Evolutionary conservation across 2,797 vertebrate species (phyloP).

Genomic region (Poeciliopsis gracilis): DNA sequence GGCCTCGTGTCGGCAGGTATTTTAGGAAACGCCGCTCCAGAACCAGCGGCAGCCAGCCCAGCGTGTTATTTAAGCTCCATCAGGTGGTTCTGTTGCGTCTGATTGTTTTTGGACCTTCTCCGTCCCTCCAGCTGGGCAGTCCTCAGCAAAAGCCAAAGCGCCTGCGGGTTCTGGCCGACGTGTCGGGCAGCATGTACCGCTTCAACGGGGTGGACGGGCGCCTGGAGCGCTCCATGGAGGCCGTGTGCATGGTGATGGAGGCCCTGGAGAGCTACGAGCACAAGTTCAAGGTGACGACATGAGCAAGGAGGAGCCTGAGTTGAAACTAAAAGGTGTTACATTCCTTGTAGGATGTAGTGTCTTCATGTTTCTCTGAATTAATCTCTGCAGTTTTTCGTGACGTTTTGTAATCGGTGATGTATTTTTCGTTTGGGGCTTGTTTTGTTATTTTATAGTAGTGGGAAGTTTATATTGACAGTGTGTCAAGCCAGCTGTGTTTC

Average conservation of each 20-base stretch:
- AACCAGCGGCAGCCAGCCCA: conserved; percentile 11
- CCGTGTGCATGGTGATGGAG: conserved; percentile 98
- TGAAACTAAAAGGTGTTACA: no score
- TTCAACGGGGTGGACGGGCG: conserved; percentile 94
- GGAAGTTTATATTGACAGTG: neutral
- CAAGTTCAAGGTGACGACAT: conserved; percentile 90
- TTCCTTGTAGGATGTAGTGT: neutral
- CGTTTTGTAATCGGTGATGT: neutral
- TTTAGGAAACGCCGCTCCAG: conserved; percentile 19
- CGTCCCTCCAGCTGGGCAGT: conserved; percentile 82
- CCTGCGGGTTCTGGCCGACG: conserved; percentile 89
- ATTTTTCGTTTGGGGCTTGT: neutral
- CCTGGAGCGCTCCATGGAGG: conserved; percentile 97
- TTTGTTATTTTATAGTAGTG: neutral
- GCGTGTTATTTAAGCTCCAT: conserved; percentile 8
- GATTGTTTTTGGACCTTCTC: neutral
- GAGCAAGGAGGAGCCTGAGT: neutral
- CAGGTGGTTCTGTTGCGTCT: neutral
- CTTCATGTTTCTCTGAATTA: neutral
- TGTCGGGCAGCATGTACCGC: conserved; percentile 98
- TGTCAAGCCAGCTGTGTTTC: neutral
- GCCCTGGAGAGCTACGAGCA: conserved; percentile 95
- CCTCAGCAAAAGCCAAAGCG: conserved; percentile 96
- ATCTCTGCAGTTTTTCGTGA: neutral
- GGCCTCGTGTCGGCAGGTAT: conserved; percentile 14